A percentile compares a stretch with the other conserved stretches of the same genome.
phyloP scores from a whole-genome alignment of 2,113 vertebrate species.

The Rhadina sibilatrix region DNA sequence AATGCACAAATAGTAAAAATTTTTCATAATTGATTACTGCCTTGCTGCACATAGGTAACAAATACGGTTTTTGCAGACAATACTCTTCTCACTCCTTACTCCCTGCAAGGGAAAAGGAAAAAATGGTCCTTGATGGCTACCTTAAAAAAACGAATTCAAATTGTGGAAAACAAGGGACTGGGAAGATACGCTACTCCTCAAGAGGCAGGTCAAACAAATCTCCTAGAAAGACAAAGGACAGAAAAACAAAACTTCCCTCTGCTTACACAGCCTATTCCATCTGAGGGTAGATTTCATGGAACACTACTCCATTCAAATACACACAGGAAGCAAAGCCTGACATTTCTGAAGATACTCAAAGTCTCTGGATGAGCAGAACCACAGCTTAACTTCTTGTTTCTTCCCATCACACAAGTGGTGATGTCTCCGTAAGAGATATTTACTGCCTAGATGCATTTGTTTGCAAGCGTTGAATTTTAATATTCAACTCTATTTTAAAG shows the following conservation, averaged over 20 bases:
- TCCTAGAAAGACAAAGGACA: not conserved
- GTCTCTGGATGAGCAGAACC: not conserved
- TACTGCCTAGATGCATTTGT: not conserved
- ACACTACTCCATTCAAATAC: not conserved
- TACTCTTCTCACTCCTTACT: not conserved
- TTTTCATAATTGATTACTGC: not conserved
- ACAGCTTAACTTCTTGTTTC: not conserved
- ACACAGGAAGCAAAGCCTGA: not conserved
- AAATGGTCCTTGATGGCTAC: not conserved
- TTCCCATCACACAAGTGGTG: not conserved
- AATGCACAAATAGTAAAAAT: not conserved
- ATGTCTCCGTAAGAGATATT: not conserved
- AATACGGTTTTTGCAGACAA: not conserved
- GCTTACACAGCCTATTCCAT: not conserved
- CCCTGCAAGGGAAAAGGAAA: not conserved
- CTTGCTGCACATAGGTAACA: not conserved
- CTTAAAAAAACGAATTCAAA: not conserved
- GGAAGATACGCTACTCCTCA: not conserved
- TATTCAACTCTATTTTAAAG: not conserved
- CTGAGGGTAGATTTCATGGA: not conserved
- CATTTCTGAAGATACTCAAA: not conserved
- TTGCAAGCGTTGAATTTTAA: not conserved
- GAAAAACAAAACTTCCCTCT: not conserved
- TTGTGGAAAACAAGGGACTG: not conserved
- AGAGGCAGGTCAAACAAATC: not conserved